phyloP scores from a whole-genome alignment of 2,888 invertebrate species.

The Spialia ferax region DNA sequence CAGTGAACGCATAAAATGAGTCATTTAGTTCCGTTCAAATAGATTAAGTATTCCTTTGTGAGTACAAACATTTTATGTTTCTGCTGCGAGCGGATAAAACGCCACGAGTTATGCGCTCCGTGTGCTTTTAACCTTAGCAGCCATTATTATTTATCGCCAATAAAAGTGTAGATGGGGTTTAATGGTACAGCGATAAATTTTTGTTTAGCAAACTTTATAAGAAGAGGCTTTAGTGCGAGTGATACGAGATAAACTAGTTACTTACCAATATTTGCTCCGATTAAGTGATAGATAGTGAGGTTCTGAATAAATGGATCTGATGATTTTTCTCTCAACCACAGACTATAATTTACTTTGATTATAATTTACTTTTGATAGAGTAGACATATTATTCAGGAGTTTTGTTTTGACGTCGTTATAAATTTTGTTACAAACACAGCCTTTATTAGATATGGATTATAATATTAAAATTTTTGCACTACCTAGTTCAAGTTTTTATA shows the following conservation, averaged over 20 bases:
- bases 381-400: too few relatives aligned
- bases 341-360: too few relatives aligned
- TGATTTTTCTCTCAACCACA: too few relatives aligned
- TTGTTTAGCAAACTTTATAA: slow-evolving; percentile 41
- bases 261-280: too few relatives aligned
- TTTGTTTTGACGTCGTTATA: too few relatives aligned
- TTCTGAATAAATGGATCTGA: too few relatives aligned
- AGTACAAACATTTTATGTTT: slow-evolving; percentile 34
- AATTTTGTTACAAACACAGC: too few relatives aligned
- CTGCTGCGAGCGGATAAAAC: slow-evolving; percentile 19
- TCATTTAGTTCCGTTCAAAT: slow-evolving; percentile 1
- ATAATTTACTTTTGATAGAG: too few relatives aligned
- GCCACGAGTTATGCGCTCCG: slow-evolving; percentile 47
- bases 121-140: slow-evolving; percentile 51
- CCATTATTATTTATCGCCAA: slow-evolving; percentile 58
- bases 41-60: slow-evolving; percentile 22
- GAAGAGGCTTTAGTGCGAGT: background rate
- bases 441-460: too few relatives aligned
- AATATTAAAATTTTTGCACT: too few relatives aligned
- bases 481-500: too few relatives aligned
- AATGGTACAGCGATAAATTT: slow-evolving; percentile 52
- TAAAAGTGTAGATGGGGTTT: slow-evolving; percentile 53
- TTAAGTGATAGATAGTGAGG: too few relatives aligned
- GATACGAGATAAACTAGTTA: background rate
- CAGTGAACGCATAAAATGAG: slow-evolving; percentile 1